phyloP scores from a whole-genome alignment of 1,140 invertebrate species.

The Hydropsyche tenuis region DNA sequence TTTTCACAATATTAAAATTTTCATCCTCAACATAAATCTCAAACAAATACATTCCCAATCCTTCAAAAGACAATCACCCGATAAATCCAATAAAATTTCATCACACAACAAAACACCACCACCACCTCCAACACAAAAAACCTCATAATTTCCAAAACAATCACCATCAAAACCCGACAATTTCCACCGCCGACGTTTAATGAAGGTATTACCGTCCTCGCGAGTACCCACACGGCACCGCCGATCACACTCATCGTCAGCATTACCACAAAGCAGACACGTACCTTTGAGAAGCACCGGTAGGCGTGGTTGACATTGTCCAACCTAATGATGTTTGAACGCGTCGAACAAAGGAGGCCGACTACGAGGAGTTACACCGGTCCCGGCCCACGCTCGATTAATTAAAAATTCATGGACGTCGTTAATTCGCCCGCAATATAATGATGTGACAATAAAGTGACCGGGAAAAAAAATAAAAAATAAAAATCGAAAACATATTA shows the following conservation, averaged over 20 bases:
- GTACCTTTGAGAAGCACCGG: conserved; percentile 19
- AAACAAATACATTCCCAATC: too few relatives aligned
- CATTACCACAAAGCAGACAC: too few relatives aligned
- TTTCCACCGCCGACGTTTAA: neutral
- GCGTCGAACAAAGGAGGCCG: conserved; percentile 26
- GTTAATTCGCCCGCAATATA: too few relatives aligned
- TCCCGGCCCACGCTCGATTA: conserved; percentile 6
- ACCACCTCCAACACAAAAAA: too few relatives aligned
- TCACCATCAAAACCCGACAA: neutral
- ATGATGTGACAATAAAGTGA: too few relatives aligned
- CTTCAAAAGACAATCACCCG: too few relatives aligned
- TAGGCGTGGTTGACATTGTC: conserved; percentile 28
- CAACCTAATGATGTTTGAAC: conserved; percentile 33
- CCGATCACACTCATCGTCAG: too few relatives aligned
- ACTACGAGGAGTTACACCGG: conserved; percentile 8
- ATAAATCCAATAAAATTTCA: too few relatives aligned
- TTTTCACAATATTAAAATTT: too few relatives aligned
- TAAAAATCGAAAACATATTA: neutral
- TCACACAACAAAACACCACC: too few relatives aligned
- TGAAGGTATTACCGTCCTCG: neutral
- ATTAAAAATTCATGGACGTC: conserved; percentile 16
- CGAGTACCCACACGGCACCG: too few relatives aligned
- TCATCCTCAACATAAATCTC: too few relatives aligned
- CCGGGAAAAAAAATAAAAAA: neutral
- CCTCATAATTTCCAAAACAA: neutral